Base-by-base conservation (phyloP, 2,888 invertebrate genomes). In the Petrophora chlorosata region DNA sequence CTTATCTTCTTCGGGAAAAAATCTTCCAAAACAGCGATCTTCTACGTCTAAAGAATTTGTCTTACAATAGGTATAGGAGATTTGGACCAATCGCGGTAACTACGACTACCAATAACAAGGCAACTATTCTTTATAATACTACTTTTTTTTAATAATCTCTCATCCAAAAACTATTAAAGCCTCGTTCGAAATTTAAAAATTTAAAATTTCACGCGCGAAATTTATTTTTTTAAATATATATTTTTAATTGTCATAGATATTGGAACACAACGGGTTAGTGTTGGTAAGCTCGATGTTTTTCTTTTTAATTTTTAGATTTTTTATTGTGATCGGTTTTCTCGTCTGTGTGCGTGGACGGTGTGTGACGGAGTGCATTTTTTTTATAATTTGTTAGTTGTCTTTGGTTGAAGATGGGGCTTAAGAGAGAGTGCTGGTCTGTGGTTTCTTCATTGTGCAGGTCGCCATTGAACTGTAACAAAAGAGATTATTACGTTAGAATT, bases 71-170 rank as follows among this genome's bases (percentile, higher is more conserved):
- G 63, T 65, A 74, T 62, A 65, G 68, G 56, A 69, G 54, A 67
- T 67, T 88, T 88, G 88, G 88, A 88, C 88, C 88, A 76, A 79
- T 63, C 59, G 78, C 78, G 67, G 66, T 71, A 59, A 65, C 80
- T 76, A 77, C 77, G 48, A 71, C 82, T 76, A 74, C 71, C 32
- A 56, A 60, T 39, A 65, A 81, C 80, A 88, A 88, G 88, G 87
- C 88, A 87, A 79, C 82, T 85, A 85, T 79, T 67, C n/a, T 70
- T 69, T 70, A 67, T 63, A 59, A 60, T 61, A 61, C 54, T 65
- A 63, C 63, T 63, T 62, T 56, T 45, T 58, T 56, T 56, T 53
- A 59, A 54, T 55, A 59, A 56, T 55, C 56, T 67, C 69, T 59
- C 58, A 54, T 65, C 61, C 50, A 65, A 63, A 32, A 59, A 56